phyloP scores from a whole-genome alignment of 2,113 vertebrate species.

The Urocolius indicus region DNA sequence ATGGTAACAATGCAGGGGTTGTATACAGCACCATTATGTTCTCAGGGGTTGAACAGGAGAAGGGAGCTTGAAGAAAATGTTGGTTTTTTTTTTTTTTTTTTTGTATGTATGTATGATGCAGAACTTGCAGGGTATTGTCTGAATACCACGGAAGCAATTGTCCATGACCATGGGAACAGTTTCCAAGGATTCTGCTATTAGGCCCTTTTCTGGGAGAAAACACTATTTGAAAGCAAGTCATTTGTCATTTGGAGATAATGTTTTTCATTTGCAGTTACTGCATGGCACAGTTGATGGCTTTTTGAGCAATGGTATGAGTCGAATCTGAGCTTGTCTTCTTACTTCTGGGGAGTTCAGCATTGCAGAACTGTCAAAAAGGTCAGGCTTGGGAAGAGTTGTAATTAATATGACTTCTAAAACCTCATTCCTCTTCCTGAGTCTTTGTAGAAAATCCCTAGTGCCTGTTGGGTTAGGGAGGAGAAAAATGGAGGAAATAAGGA shows the following conservation, averaged over 20 bases:
- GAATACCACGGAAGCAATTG: not conserved
- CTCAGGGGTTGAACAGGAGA: not conserved
- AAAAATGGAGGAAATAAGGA: not conserved
- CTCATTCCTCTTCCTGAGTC: not conserved
- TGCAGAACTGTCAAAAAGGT: not conserved
- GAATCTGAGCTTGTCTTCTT: not conserved
- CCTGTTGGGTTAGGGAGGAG: not conserved
- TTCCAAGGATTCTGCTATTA: not conserved
- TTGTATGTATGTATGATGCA: no score
- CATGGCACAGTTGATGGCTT: not conserved
- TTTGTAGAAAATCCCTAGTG: not conserved
- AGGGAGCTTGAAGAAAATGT: not conserved
- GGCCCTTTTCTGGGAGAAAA: not conserved
- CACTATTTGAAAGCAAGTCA: not conserved
- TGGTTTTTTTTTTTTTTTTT: not conserved
- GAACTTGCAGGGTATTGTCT: not conserved
- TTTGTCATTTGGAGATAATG: not conserved
- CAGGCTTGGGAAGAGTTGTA: not conserved
- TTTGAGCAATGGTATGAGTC: not conserved
- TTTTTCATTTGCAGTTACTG: not conserved
- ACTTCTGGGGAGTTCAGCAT: not conserved
- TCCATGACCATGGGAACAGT: not conserved
- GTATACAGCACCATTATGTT: fast-evolving
- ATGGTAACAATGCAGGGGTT: not conserved
- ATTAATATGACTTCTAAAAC: not conserved